Conservation (phyloP, 2,888 invertebrate species). For the Crematogaster levior region DNA sequence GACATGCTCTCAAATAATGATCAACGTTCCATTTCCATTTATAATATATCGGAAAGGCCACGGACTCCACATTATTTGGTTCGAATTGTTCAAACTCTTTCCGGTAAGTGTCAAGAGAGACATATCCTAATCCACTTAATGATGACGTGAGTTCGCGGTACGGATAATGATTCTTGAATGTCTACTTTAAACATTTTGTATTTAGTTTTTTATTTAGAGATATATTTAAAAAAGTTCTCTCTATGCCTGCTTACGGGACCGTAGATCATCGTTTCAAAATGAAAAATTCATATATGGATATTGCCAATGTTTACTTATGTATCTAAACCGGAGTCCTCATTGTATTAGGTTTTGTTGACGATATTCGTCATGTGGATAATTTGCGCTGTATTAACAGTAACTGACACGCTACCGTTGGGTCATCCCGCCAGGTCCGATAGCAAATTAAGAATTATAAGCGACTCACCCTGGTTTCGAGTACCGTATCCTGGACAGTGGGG, state of each 20-base stretch:
- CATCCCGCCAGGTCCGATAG: conserved; percentile 92
- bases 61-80: conserved; percentile 88
- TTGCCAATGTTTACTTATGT: not conserved
- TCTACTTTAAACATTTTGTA: not conserved
- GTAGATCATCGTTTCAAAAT: not conserved
- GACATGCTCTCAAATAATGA: conserved; percentile 92
- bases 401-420: conserved; percentile 88
- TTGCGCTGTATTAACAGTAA: conserved; percentile 90
- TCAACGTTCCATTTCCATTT: conserved; percentile 89
- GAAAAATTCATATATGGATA: not conserved
- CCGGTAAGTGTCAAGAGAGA: conserved; percentile 87
- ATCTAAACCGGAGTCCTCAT: not conserved
- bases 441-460: conserved; percentile 89
- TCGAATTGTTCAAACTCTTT: conserved; percentile 92
- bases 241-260: not conserved
- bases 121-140: not conserved
- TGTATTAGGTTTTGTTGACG: conserved; percentile 89
- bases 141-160: not conserved
- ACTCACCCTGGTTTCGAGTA: conserved; percentile 92
- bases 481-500: conserved; percentile 96
- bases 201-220: not conserved
- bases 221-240: not conserved
- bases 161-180: not conserved
- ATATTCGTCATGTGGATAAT: conserved; percentile 92
- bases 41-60: conserved; percentile 87